Evolutionary conservation across 2,113 vertebrate genomes (phyloP), one percentile per base, ranked within the genome.

Genomic region (Clupea harengus): DNA sequence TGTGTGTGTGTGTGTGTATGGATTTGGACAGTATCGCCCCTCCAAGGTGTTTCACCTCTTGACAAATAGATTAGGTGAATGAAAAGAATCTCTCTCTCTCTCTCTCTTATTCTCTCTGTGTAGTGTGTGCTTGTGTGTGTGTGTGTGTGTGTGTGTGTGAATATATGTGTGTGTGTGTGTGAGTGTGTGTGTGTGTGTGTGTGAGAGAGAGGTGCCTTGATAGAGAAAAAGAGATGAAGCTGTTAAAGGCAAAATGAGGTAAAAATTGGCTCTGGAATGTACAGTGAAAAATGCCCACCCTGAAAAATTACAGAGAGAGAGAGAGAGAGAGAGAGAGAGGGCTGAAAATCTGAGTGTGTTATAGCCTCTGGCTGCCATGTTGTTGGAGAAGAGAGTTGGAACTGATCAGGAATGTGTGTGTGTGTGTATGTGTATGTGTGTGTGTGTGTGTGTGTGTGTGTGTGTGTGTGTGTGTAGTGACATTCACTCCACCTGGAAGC

Each of bases 381-480:
- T 64, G 22, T 57, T 57, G 52, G 52, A 13, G 13, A 57, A 49
- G 52, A 64, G 22, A 72, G 64, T 28, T 72, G 64, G 64, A 72
- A 72, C 64, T 32, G 64, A 72, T 72, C 64, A 72, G 64, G 64
- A 72, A 25, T 64, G 57, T 64, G 57, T 64, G 57, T 82, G 81
- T 82, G 47, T 82, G 81, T 82, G 47, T 82, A 20, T 50, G 44
- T 60, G 52, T 60, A 6, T 83, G 82, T 57, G 82, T 83, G 82
- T 60, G 82, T 83, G 50, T 64, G 54, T 60, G 6, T 10, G 25
- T 60, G 32, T 39, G 6, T 83, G 82, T 25, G 17, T 60, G 50
- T 22, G 9, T 28, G 10, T 9, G 25, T 72, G 64, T 72, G 25
- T 72, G 64, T 18, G 13, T 54, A 54, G 52, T 54, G 6, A 72